phyloP scores from a whole-genome alignment of 1,140 invertebrate genomes.

The Chelonus insularis region DNA sequence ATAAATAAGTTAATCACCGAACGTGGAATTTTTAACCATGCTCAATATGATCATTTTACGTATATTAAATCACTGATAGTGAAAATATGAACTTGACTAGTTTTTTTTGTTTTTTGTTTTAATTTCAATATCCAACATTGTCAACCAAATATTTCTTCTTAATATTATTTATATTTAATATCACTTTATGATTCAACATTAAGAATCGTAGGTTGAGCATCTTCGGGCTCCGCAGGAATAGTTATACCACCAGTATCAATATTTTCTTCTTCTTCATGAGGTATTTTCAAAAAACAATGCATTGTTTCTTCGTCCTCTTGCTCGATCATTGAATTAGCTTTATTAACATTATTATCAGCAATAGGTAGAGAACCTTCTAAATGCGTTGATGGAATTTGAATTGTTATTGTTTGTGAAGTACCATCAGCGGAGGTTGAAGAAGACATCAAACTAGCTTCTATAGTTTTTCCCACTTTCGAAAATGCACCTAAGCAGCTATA shows the following conservation, averaged over 20 bases:
- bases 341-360: constrained; percentile 34
- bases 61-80: neutral
- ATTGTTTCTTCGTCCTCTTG: constrained; percentile 56
- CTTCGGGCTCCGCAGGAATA: constrained; percentile 60
- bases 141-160: neutral
- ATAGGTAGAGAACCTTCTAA: constrained; percentile 46
- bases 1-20: constrained; percentile 34
- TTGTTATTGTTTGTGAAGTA: constrained; percentile 59
- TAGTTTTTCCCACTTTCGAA: constrained; percentile 50
- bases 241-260: constrained; percentile 68
- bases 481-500: constrained; percentile 61
- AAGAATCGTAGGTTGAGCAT: constrained; percentile 31
- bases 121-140: constrained; percentile 22
- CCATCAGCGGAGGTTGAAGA: constrained; percentile 55
- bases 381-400: constrained; percentile 56
- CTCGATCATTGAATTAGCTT: constrained; percentile 39
- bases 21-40: too few relatives aligned
- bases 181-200: constrained; percentile 39
- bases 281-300: constrained; percentile 60
- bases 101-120: constrained; percentile 6
- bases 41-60: neutral
- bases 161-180: neutral
- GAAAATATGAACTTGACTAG: neutral
- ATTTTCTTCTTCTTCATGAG: constrained; percentile 60
- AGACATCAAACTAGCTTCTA: constrained; percentile 57